phyloP scores from a whole-genome alignment of 2,113 vertebrate genomes.

The Oryctolagus cuniculus region DNA sequence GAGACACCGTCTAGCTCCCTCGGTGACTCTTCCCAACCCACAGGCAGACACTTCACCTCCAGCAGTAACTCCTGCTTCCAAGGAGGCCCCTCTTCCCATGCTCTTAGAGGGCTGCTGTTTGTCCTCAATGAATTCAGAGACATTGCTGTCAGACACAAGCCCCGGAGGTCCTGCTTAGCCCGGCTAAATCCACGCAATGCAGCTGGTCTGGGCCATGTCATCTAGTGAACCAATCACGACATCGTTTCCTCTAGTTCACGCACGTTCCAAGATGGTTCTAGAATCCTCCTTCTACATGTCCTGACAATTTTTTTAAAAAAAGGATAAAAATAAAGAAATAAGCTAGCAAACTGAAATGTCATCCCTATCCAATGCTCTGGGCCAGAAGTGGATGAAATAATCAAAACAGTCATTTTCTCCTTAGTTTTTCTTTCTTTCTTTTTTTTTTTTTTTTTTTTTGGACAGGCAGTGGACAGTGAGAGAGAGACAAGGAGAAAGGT shows the following conservation, averaged over 20 bases:
- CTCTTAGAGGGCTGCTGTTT: not conserved
- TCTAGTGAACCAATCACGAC: not conserved
- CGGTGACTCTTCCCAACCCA: not conserved
- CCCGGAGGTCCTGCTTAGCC: not conserved
- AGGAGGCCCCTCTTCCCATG: not conserved
- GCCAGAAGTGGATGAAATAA: constrained; percentile 21
- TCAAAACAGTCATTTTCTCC: constrained; percentile 52
- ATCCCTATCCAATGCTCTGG: not conserved
- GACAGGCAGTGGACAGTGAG: too few relatives aligned
- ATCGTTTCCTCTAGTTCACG: not conserved
- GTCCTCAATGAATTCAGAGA: not conserved
- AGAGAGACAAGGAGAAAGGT: too few relatives aligned
- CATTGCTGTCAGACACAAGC: not conserved
- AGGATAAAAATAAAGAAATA: constrained; percentile 24
- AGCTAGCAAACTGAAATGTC: not conserved
- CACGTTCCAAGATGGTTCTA: not conserved
- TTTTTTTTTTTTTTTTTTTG: too few relatives aligned
- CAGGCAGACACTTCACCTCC: not conserved
- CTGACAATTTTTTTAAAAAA: not conserved
- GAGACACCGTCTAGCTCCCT: constrained; percentile 10
- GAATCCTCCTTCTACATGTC: not conserved
- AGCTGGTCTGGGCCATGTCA: not conserved
- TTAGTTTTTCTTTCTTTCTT: constrained; percentile 15
- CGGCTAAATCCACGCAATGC: not conserved
- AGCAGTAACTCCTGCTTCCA: not conserved